phyloP scores from a whole-genome alignment of 2,888 invertebrate genomes.

The Hyalella azteca region DNA sequence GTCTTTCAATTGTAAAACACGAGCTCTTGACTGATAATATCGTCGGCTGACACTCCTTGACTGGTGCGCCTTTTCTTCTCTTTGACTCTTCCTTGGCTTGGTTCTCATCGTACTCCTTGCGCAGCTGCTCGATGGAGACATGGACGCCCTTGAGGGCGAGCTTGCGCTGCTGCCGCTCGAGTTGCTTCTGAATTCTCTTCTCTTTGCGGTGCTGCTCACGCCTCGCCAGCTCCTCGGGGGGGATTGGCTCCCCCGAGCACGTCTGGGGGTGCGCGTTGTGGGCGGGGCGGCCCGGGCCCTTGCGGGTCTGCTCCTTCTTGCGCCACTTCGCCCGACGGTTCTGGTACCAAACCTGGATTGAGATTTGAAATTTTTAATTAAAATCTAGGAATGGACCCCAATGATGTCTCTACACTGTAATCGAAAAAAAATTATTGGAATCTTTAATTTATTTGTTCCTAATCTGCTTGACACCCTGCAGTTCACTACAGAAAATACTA shows the following conservation, averaged over 20 bases:
- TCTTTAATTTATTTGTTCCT: too few species aligned
- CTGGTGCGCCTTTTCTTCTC: constrained; percentile 41
- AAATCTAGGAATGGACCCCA: too few species aligned
- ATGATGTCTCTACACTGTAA: too few species aligned
- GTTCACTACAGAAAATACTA: too few species aligned
- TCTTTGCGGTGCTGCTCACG: constrained; percentile 56
- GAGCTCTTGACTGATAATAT: constrained; percentile 46
- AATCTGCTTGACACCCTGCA: too few species aligned
- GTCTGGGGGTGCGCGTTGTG: constrained; percentile 98
- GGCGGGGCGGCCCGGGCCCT: constrained; percentile 96
- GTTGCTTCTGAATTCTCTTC: constrained; percentile 79
- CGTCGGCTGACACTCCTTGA: constrained; percentile 35
- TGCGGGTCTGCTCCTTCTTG: constrained; percentile 98
- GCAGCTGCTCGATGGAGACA: constrained; percentile 83
- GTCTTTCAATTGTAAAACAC: constrained; percentile 53
- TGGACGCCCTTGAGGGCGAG: constrained; percentile 88
- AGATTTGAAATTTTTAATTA: neutral
- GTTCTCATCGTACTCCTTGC: constrained; percentile 83
- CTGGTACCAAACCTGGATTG: constrained; percentile 96
- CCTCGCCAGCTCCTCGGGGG: constrained; percentile 67
- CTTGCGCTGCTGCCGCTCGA: constrained; percentile 90
- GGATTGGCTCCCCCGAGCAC: constrained; percentile 96
- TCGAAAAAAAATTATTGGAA: too few species aligned
- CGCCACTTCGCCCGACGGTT: constrained; percentile 99
- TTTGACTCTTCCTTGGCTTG: constrained; percentile 60